Conservation (phyloP, 2,113 vertebrate species). For the Apteryx owenii region DNA sequence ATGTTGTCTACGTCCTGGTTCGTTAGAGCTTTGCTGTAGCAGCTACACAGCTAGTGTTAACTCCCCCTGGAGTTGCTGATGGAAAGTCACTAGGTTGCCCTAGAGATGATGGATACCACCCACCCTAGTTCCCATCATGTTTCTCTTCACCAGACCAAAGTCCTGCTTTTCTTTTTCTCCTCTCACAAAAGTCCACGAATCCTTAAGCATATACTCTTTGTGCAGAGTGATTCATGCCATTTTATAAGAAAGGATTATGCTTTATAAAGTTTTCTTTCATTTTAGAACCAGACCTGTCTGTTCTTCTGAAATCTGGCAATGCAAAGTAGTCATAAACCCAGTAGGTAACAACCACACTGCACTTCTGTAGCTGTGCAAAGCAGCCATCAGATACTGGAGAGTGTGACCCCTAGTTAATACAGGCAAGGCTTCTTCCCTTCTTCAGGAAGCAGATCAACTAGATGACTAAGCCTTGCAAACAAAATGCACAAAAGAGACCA, state of each 20-base stretch:
- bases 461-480: background rate
- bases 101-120: background rate
- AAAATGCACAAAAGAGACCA: background rate
- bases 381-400: background rate
- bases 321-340: background rate
- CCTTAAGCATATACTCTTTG: background rate
- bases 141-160: background rate
- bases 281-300: background rate
- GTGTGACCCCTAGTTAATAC: background rate
- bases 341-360: background rate
- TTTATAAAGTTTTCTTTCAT: background rate
- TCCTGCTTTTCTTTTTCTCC: background rate
- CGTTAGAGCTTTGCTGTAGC: background rate
- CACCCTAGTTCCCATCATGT: background rate
- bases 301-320: background rate
- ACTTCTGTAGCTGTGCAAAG: background rate
- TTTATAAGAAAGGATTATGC: background rate
- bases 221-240: background rate
- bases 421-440: background rate
- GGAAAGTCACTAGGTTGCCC: background rate
- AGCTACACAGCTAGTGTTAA: background rate
- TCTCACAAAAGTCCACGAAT: background rate
- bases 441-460: background rate
- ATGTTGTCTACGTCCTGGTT: constrained; percentile 13
- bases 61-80: background rate